Base-by-base conservation (phyloP, 2,888 invertebrate species). In the Acrocyrtus sp. region DNA sequence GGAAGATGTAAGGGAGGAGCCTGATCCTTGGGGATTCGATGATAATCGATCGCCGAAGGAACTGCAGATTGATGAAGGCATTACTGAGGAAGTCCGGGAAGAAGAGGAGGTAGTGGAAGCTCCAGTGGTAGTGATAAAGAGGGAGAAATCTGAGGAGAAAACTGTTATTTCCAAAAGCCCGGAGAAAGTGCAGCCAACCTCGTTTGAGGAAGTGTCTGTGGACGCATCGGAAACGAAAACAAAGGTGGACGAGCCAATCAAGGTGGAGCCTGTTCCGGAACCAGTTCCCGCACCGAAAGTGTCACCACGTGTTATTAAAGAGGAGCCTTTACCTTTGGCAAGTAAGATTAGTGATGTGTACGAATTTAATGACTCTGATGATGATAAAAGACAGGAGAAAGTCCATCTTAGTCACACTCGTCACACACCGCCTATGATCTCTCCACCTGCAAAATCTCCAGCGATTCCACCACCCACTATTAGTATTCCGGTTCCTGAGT, bases 301-400 rank as follows among this genome's bases (percentile, higher is more conserved):
- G 15, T 17, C 39, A 41, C 39, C 34, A 21, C 34, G 29, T 17
- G 15, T 22, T 15, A 5, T 26, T 15, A 65, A 61, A 21, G 61
- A 61, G 24, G 62, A 70, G 29, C 17, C 5, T 1, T 5, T 12
- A 8, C 8, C 26, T 26, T 2, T 21, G 15, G 6, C 54, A 8
- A 54, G 48, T 48, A 72, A 72, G 53, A 50, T 90, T 0, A 90
- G 91, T 10, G 95, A 95, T 82, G 89, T 96, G 2, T 96, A 95
- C 83, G 95, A 95, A 83, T 96, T 96, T 83, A 91, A 92, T 83
- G 95, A 95, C 83, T 92, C 93, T 4, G 92, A 91, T 45, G 95
- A 95, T 82, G 69, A 70, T 24, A 72, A 63, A 15, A 70, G 61
- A 15, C 27, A 26, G 15, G 63, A 68, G 21, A 72, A 53, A n/a